These are phyloP conservation scores for Pipistrellus pipistrellus DNA, from an alignment of 2,797 vertebrate genomes.

Conservation along the genomic window DNA sequence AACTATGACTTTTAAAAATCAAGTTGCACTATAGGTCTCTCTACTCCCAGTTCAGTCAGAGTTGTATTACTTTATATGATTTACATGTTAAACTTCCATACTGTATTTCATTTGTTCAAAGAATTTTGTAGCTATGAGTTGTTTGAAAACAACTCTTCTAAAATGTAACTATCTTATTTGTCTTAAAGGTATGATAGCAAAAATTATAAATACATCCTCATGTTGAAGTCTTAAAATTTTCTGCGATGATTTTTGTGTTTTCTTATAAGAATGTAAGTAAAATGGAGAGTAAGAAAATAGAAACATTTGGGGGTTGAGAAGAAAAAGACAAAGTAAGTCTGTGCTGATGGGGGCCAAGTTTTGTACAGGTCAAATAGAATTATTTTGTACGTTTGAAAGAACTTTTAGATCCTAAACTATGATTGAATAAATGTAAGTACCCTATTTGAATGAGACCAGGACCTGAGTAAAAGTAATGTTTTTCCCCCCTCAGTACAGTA, in stretches of 20 bases:
- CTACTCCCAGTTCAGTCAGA: neutral
- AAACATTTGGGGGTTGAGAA: constrained; percentile 29
- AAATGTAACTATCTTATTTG: constrained; percentile 27
- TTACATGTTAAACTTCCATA: constrained; percentile 27
- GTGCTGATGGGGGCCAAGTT: constrained; percentile 15
- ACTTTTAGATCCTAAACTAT: constrained; percentile 9
- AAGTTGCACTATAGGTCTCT: neutral
- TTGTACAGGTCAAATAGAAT: neutral
- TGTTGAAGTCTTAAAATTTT: constrained; percentile 16
- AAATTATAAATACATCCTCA: neutral
- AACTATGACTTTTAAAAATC: neutral
- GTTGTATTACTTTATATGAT: constrained; percentile 44
- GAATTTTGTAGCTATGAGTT: constrained; percentile 28
- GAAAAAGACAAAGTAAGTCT: constrained; percentile 53
- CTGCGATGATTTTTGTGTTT: constrained; percentile 42
- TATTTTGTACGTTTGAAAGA: neutral
- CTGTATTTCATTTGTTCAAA: constrained; percentile 10
- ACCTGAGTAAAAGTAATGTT: constrained; percentile 54
- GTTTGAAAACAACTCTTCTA: constrained; percentile 52
- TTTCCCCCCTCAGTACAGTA: neutral
- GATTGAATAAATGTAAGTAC: constrained; percentile 36
- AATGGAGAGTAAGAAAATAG: constrained; percentile 48
- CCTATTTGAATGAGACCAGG: neutral
- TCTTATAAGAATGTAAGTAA: constrained; percentile 40
- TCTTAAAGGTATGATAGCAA: neutral